phyloP scores from a whole-genome alignment of 2,113 vertebrate species.

The Gavia stellata region DNA sequence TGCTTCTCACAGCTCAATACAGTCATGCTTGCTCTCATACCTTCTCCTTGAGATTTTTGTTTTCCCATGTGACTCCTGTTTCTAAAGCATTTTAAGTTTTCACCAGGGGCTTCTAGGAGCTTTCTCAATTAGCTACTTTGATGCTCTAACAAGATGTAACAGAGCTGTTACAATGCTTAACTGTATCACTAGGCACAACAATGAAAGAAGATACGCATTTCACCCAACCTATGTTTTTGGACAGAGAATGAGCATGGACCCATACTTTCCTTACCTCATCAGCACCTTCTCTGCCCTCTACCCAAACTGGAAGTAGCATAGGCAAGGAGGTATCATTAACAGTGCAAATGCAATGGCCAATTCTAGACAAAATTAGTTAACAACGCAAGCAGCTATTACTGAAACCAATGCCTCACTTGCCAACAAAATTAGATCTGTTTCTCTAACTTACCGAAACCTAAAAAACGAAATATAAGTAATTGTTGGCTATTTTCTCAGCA shows the following conservation, averaged over 20 bases:
- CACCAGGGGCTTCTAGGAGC: background rate
- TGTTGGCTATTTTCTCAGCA: background rate
- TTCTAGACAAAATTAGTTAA: background rate
- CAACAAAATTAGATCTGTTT: background rate
- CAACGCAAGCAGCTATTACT: background rate
- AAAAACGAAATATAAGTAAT: background rate
- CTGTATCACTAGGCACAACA: background rate
- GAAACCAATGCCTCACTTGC: background rate
- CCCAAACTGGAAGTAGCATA: background rate
- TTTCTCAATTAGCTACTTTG: background rate
- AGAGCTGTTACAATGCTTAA: background rate
- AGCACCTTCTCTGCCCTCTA: background rate
- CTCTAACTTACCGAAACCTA: background rate
- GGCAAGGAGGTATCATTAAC: background rate
- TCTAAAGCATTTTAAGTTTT: background rate
- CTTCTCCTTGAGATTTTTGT: background rate
- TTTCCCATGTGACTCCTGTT: accelerated
- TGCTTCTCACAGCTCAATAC: background rate
- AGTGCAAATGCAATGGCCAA: background rate
- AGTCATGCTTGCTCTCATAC: background rate
- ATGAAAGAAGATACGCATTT: accelerated
- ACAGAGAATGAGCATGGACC: background rate
- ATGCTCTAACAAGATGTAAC: background rate
- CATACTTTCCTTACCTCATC: no score
- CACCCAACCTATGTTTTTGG: background rate